A percentile compares a stretch with the other conserved stretches of the same genome.
phyloP scores from a whole-genome alignment of 2,888 invertebrate genomes.

The Halictus ligatus region DNA sequence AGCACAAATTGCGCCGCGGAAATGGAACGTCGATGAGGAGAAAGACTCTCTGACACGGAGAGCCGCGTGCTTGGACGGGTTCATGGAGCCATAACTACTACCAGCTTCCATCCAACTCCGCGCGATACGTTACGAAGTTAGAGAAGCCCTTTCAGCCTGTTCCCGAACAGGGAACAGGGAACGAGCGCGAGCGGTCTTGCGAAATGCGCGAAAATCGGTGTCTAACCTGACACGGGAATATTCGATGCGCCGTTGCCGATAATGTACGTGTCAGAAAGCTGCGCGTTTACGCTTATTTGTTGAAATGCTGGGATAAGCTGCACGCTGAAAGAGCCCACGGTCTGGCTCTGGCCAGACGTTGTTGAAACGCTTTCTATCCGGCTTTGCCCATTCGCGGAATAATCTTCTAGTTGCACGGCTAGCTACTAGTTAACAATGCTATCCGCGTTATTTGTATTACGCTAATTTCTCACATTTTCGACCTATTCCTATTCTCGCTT shows the following conservation, averaged over 20 bases:
- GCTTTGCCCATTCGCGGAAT: not conserved
- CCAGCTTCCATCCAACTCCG: constrained; percentile 41
- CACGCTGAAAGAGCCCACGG: not conserved
- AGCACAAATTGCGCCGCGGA: constrained; percentile 7
- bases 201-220: constrained; percentile 62
- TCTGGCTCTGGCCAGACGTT: not conserved
- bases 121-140: constrained; percentile 54
- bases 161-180: constrained; percentile 21
- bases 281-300: constrained; percentile 56
- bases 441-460: not conserved
- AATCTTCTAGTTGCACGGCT: not conserved
- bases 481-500: not conserved
- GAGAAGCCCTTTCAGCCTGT: constrained; percentile 48
- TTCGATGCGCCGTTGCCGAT: constrained; percentile 66
- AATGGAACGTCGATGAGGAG: constrained; percentile 22
- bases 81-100: constrained; percentile 36
- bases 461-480: not conserved
- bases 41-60: constrained; percentile 18
- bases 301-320: constrained; percentile 42
- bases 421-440: too few relatives aligned
- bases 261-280: constrained; percentile 59
- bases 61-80: constrained; percentile 7
- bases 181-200: constrained; percentile 23
- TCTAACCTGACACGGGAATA: constrained; percentile 62
- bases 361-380: not conserved